These are phyloP conservation scores for Drosophila birchii DNA, from an alignment of 2,888 invertebrate genomes.

Conservation along the genomic window DNA sequence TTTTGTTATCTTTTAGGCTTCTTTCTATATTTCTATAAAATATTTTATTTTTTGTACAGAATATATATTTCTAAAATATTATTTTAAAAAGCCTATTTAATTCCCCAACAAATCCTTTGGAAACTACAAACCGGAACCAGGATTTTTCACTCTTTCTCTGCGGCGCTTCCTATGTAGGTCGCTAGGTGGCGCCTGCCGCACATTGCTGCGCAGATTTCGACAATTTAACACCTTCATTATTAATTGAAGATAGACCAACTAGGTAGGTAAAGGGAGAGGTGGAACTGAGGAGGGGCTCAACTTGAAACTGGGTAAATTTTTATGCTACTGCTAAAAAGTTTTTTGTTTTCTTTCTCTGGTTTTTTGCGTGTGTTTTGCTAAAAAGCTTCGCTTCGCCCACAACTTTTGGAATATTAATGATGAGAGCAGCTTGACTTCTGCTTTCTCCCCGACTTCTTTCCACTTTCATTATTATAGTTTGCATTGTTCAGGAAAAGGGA, in stretches of 20 bases:
- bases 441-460: constrained; percentile 28
- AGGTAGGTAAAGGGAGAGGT: neutral
- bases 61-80: too few relatives aligned
- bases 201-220: constrained; percentile 70
- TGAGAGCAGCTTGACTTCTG: constrained; percentile 53
- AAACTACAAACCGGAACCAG: constrained; percentile 9
- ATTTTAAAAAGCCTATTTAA: neutral
- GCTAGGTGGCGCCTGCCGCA: constrained; percentile 62
- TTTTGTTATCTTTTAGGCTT: too few relatives aligned
- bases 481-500: constrained; percentile 15
- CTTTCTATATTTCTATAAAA: too few relatives aligned
- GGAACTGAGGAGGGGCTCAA: neutral
- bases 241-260: constrained; percentile 76
- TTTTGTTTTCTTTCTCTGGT: constrained; percentile 33
- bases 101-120: neutral
- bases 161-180: constrained; percentile 53
- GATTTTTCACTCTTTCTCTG: constrained; percentile 1
- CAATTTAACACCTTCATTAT: constrained; percentile 82
- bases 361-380: constrained; percentile 47
- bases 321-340: constrained; percentile 37
- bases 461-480: constrained; percentile 34
- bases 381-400: constrained; percentile 72
- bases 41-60: neutral
- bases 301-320: constrained; percentile 31
- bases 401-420: constrained; percentile 78